Evolutionary conservation across 2,888 invertebrate species (phyloP).

Genomic region (Ectemnius cavifrons): DNA sequence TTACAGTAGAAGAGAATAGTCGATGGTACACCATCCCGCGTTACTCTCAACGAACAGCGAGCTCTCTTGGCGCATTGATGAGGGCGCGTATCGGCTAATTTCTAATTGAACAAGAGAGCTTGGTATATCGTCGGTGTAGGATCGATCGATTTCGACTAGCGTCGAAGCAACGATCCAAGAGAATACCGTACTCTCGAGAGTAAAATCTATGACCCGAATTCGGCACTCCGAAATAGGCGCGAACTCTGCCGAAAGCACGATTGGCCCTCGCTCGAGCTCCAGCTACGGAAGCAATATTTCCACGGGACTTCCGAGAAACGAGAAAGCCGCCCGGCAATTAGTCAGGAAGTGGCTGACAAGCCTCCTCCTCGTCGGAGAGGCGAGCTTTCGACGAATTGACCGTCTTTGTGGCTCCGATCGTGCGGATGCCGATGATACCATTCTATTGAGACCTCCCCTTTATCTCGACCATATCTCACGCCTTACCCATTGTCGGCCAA

Average conservation of each 20-base stretch:
- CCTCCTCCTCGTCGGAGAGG: constrained; percentile 57
- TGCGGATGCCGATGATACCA: constrained; percentile 38
- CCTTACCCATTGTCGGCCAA: no score
- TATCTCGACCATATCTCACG: no score
- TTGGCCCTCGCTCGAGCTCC: constrained; percentile 53
- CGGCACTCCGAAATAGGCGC: constrained; percentile 54
- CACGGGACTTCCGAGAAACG: constrained; percentile 64
- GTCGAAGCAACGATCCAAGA: constrained; percentile 14
- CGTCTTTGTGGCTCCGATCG: constrained; percentile 49
- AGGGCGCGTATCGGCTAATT: constrained; percentile 36
- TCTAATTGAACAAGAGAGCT: constrained; percentile 53
- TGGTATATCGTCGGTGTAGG: constrained; percentile 32
- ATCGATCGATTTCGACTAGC: constrained; percentile 27
- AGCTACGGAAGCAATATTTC: constrained; percentile 69
- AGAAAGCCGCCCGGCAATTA: constrained; percentile 67
- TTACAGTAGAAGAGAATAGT: background rate
- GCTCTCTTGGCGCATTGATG: background rate
- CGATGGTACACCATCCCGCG: no score
- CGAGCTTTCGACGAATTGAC: constrained; percentile 60
- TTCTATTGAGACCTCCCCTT: background rate
- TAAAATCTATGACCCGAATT: constrained; percentile 55
- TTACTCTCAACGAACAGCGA: background rate
- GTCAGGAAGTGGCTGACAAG: constrained; percentile 70
- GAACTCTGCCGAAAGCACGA: constrained; percentile 41
- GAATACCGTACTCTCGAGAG: background rate